Base-by-base conservation (phyloP, 2,113 vertebrate species). In the Gymnogyps californianus region DNA sequence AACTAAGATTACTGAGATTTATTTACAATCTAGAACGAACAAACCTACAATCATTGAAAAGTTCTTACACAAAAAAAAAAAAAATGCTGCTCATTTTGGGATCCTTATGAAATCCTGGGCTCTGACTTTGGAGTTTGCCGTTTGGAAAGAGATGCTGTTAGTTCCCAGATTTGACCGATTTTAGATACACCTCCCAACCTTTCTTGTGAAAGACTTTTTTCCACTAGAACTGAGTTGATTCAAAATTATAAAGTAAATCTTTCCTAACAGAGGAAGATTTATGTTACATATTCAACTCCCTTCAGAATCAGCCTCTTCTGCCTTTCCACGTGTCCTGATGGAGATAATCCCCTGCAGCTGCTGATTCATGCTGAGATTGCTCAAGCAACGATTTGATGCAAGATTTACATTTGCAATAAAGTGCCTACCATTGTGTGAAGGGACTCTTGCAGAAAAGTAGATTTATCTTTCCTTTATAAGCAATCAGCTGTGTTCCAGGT, bases 321-420 rank as follows among this genome's bases (percentile, higher is more conserved):
- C 72, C 74, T 82, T 92, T 93, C 61, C 81, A 9, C 1, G 2
- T 80, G 57, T 36, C 80, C 84, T 79, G 78, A 15, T 61, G 61
- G 82, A 89, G 82, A 90, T 94, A 95, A 94, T 93, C 84, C 91
- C 82, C 78, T 87, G 81, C 89, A 96, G 94, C 78, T 96, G 84
- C 81, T 93, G 91, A 93, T 93, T 95, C 84, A 90, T 57, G 87
- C 74, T 83, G 91, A 79, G 89, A 79, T 96, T 96, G 84, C 96
- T 95, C 82, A 95, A 96, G 86, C 79, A 70, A 88, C 0, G 4
- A 31, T 72, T 95, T 95, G 87, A 61, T 88, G 83, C 75, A 81
- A 96, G 93, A 83, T 85, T 96, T 91, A 91, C 89, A 65, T 79
- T 91, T 96, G 78, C 91, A 95, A 19, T 19, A 57, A 78, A 79